phyloP scores from a whole-genome alignment of 2,797 vertebrate species.

The Harpagifer antarcticus region DNA sequence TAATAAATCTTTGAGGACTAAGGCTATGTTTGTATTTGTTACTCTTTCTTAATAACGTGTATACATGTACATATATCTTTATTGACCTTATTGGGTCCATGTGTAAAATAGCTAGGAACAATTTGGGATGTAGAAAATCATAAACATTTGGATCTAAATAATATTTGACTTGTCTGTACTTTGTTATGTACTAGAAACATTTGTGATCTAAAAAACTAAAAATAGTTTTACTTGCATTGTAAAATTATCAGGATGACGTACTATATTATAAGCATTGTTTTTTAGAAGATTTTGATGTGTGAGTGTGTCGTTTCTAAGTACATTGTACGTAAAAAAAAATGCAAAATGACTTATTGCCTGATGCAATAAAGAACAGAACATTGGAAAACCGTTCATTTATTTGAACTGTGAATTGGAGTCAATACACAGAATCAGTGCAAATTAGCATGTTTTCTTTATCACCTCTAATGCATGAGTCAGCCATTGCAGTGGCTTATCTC shows the following conservation, averaged over 20 bases:
- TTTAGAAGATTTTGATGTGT: background rate
- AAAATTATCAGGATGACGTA: rapidly evolving
- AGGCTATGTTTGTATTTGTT: background rate
- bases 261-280: background rate
- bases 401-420: background rate
- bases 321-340: background rate
- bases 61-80: too few species aligned
- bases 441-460: background rate
- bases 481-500: background rate
- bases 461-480: background rate
- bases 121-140: too few species aligned
- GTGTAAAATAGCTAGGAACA: too few species aligned
- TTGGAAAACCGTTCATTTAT: background rate
- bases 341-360: background rate
- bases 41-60: background rate
- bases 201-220: background rate
- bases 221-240: background rate
- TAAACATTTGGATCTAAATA: background rate
- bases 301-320: background rate
- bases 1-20: too few species aligned
- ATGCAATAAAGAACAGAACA: background rate
- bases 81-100: background rate
- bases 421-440: background rate
- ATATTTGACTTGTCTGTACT: background rate
- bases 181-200: background rate